Conservation (phyloP, 1,140 invertebrate species). For the Pararge aegeria region DNA sequence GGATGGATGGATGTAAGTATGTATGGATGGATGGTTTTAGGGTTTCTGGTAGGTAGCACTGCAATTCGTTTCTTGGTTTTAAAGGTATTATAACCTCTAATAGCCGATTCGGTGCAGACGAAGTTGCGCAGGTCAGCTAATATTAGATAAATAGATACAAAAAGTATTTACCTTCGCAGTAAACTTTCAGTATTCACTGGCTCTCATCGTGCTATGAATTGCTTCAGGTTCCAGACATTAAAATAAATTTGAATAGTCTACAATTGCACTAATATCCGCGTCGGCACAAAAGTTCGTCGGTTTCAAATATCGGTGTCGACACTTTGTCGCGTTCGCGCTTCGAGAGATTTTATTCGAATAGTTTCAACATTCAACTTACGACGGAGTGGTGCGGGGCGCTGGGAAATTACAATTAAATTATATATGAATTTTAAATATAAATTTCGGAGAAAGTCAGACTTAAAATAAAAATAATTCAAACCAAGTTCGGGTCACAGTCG, state of each 20-base stretch:
- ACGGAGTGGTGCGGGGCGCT: background rate
- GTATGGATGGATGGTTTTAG: too few species aligned
- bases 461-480: too few species aligned
- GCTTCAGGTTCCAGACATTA: background rate
- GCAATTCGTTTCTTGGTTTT: too few species aligned
- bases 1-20: too few species aligned
- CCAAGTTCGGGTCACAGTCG: too few species aligned
- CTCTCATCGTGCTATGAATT: background rate
- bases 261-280: background rate
- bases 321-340: constrained; percentile 4
- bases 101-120: too few species aligned
- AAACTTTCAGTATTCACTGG: too few species aligned
- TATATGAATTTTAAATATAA: background rate
- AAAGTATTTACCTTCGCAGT: too few species aligned
- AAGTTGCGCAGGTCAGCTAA: too few species aligned
- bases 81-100: too few species aligned
- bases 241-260: constrained; percentile 7
- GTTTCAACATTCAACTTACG: constrained; percentile 1
- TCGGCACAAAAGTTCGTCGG: constrained; percentile 1
- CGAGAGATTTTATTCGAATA: constrained; percentile 1
- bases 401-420: background rate
- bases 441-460: background rate
- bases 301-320: constrained; percentile 1
- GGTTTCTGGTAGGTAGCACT: too few species aligned
- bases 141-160: too few species aligned